Conservation (phyloP, 2,888 invertebrate species). For the Meandrusa payeni region DNA sequence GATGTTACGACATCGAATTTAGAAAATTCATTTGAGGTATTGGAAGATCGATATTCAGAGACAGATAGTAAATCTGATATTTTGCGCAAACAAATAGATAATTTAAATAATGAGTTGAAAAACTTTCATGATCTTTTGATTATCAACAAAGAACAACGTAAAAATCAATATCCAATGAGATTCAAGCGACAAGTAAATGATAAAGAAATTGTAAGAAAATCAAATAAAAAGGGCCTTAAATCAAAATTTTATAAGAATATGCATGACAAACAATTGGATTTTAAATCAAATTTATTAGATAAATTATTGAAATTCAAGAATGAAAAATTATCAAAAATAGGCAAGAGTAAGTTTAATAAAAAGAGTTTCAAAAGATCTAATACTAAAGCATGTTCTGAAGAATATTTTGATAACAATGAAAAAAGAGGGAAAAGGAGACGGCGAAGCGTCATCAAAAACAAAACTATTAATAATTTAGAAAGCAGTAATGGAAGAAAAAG, state of each 20-base stretch:
- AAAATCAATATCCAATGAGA: slow-evolving; percentile 26
- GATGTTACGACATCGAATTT: slow-evolving; percentile 38
- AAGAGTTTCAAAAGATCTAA: slow-evolving; percentile 26
- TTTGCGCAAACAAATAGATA: slow-evolving; percentile 39
- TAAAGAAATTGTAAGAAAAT: slow-evolving; percentile 25
- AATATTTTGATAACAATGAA: slow-evolving; percentile 26
- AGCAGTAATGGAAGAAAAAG: slow-evolving; percentile 30
- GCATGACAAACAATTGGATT: slow-evolving; percentile 29
- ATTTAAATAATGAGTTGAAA: slow-evolving; percentile 47
- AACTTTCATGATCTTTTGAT: slow-evolving; percentile 38
- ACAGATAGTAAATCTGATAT: slow-evolving; percentile 31
- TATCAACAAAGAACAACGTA: slow-evolving; percentile 27
- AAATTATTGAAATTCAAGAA: slow-evolving; percentile 34
- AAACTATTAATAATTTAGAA: slow-evolving; percentile 32
- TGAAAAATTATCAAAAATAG: slow-evolving; percentile 15
- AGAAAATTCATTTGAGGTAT: slow-evolving; percentile 30
- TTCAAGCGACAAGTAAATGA: slow-evolving; percentile 41
- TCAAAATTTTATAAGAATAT: slow-evolving; percentile 29
- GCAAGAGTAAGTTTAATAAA: slow-evolving; percentile 20
- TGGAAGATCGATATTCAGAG: slow-evolving; percentile 34
- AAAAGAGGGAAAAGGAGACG: slow-evolving; percentile 29
- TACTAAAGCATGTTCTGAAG: slow-evolving; percentile 23
- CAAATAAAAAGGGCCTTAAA: slow-evolving; percentile 32
- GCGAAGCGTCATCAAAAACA: slow-evolving; percentile 27
- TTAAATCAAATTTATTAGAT: slow-evolving; percentile 36